Base-by-base conservation (phyloP, 2,797 vertebrate genomes). In the Cirrhinus molitorella region DNA sequence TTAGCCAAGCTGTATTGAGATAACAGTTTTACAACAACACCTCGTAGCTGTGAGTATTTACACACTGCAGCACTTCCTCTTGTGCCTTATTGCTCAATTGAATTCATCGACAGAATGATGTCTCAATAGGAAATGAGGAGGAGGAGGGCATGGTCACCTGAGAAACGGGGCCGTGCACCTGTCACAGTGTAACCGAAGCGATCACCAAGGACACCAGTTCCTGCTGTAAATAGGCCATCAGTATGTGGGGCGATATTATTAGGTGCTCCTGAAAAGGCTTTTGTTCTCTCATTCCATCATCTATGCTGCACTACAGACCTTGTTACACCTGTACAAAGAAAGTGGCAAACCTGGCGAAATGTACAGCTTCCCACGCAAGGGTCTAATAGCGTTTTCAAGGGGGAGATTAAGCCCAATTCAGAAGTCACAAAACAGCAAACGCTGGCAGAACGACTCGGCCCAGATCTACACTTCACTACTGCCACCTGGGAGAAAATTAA, bases 171-270 rank as follows among this genome's bases (percentile, higher is more conserved):
- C 63, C 21, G 28, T 81, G 78, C 77, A 82, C 79, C 87, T 76
- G 78, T 74, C 68, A 47, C 55, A 71, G 72, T 51, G 11, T 34
- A 85, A 82, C 78, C 19, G 51, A 79, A 45, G 47, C 13, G 53
- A 83, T 85, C 63, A 85, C 65, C 73, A 85, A 81, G 85, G 83
- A 83, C 83, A 84, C 31, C 23, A 71, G 77, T 21, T 78, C 80
- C 74, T 81, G 59, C 85, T 76, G 71, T 81, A 88, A 84, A 84
- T 83, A 81, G 85, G 87, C 23, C 87, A 82, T 65, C 28, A 43
- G 81, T 81, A 88, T 85, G 81, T 88, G 85, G 87, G 87, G 25
- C 85, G 19, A 73, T 85, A 83, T 61, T 79, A 85, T 87, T 85
- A 87, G 85, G 53, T 47, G 55, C 80, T 72, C 40, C 81, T 68